Conservation (phyloP, 1,140 invertebrate species). For the Physella acuta region DNA sequence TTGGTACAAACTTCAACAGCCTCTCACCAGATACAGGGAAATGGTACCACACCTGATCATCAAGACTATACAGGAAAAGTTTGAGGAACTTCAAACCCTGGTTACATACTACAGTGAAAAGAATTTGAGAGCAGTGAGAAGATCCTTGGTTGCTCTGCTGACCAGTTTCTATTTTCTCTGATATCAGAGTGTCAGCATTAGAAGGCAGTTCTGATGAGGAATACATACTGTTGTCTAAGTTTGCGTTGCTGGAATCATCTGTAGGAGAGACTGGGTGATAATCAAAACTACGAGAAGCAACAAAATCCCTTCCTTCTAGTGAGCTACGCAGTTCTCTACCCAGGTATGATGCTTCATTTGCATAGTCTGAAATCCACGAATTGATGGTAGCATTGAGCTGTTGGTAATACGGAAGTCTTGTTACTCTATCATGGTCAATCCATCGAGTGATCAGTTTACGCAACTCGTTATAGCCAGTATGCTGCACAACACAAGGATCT, state of each 20-base stretch:
- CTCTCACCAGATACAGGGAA: constrained; percentile 48
- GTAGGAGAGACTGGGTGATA: neutral
- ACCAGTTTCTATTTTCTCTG: constrained; percentile 1
- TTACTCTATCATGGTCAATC: constrained; percentile 45
- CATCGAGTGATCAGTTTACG: constrained; percentile 47
- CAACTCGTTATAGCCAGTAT: constrained; percentile 49
- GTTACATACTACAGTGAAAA: constrained; percentile 51
- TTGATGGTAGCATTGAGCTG: constrained; percentile 44
- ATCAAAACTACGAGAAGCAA: neutral
- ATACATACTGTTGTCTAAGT: neutral
- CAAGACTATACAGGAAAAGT: constrained; percentile 49
- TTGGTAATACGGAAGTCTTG: constrained; percentile 34
- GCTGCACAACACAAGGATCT: constrained; percentile 47
- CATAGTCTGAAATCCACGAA: constrained; percentile 48
- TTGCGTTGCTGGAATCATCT: neutral
- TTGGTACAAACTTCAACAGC: constrained; percentile 47
- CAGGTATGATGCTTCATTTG: constrained; percentile 38
- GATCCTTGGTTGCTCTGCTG: neutral
- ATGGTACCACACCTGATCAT: constrained; percentile 49
- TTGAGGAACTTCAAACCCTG: constrained; percentile 54
- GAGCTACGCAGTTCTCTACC: constrained; percentile 34
- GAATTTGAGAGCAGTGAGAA: constrained; percentile 31
- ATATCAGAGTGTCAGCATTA: neutral
- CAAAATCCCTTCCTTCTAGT: constrained; percentile 29
- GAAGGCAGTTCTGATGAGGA: neutral